Evolutionary conservation across 2,797 vertebrate genomes (phyloP).

Genomic region (Danio choprae): DNA sequence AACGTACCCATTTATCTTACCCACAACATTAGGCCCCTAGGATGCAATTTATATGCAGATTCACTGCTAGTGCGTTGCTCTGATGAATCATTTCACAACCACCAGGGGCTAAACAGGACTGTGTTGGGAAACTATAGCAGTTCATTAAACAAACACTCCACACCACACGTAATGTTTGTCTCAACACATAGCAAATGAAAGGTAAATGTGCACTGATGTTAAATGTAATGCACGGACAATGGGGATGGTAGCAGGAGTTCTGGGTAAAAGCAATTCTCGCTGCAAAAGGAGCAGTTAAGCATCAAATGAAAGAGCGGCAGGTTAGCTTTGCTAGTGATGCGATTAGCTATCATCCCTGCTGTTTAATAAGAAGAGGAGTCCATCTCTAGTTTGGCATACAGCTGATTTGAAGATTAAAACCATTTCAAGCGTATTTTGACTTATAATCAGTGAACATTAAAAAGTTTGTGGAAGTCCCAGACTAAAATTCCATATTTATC

Average conservation of each 20-base stretch:
- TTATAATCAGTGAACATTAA: constrained; percentile 79
- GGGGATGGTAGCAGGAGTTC: constrained; percentile 9
- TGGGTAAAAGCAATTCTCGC: neutral
- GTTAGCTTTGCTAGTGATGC: constrained; percentile 18
- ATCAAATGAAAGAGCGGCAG: constrained; percentile 12
- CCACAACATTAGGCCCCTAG: constrained; percentile 56
- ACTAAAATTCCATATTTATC: constrained; percentile 8
- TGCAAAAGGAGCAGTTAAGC: neutral
- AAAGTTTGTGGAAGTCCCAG: constrained; percentile 34
- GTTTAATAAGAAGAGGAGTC: constrained; percentile 64
- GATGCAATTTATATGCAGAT: constrained; percentile 81
- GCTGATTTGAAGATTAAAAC: neutral
- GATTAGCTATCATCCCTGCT: neutral
- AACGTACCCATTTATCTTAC: constrained; percentile 44
- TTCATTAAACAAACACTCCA: constrained; percentile 48
- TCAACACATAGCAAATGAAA: constrained; percentile 28
- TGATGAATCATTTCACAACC: constrained; percentile 75
- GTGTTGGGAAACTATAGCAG: constrained; percentile 22
- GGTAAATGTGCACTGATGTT: constrained; percentile 6
- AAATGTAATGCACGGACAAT: neutral
- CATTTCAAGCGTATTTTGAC: neutral
- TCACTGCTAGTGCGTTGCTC: constrained; percentile 70
- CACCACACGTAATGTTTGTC: constrained; percentile 35
- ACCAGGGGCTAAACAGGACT: constrained; percentile 65
- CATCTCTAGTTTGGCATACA: constrained; percentile 10